Base-by-base conservation (phyloP, 2,797 vertebrate species). In the Urophycis tenuis region DNA sequence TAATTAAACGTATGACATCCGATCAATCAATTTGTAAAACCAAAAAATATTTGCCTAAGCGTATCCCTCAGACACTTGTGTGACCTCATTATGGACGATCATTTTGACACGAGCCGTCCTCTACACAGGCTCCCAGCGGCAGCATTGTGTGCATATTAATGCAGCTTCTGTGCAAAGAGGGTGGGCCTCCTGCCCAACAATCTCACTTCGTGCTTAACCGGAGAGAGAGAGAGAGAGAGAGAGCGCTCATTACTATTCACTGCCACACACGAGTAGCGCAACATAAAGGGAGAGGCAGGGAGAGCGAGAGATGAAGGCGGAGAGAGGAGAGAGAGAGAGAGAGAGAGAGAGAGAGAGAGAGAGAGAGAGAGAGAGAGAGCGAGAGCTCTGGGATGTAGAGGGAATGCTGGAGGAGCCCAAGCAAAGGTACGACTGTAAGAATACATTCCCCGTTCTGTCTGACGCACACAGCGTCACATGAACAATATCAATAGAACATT, bases 301-400 rank as follows among this genome's bases (percentile, higher is more conserved):
- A 64, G 22, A n/a, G 71, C 11, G 74, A 60, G 72, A 41, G 74
- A 74, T 72, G 74, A 75, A 73, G 64, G 53, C 49, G 12, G 36
- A 45, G 33, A 45, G 64, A 71, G 71, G 49, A 29, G 25, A n/a
- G 15, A 64, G 49, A 64, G 22, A 32, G 69, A 33, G 30, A 71
- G 39, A 67, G 33, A 30, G 79, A 12, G n/a, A 17, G 15, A 49
- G 32, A 64, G 22, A n/a, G 71, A 15, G 74, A 60, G 72, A 41
- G 74, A 74, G 36, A 45, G 33, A 45, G 64, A 71, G 71, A 29
- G 25, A n/a, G 15, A 64, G 49, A 64, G 22, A 32, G 69, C 19
- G 30, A 71, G 69, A 15, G 69, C 32, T 70, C 67, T 3, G 67
- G 25, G 67, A 14, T 29, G 12, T 14, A 31, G 67, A 22, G 29